A percentile compares a stretch with the other conserved stretches of the same genome.
Conservation (phyloP, 2,888 invertebrate species). For the Noctua fimbriata region DNA sequence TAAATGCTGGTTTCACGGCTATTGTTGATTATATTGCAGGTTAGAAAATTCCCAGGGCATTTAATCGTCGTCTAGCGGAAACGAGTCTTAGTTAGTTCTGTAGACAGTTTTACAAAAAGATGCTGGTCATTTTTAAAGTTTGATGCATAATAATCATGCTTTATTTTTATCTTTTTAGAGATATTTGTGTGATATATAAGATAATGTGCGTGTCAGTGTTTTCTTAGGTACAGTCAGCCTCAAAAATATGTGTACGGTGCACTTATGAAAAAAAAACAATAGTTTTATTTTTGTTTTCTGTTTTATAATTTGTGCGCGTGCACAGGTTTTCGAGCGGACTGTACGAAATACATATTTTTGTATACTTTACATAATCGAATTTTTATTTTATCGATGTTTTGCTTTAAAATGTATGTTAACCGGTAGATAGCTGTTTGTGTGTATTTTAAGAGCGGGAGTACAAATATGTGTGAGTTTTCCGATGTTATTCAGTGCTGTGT, state of each 20-base stretch:
- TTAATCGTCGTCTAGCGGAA: not conserved
- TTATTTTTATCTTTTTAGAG: slow-evolving; percentile 44
- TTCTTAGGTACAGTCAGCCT: slow-evolving; percentile 51
- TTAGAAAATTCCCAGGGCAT: not conserved
- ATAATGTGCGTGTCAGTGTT: slow-evolving; percentile 57
- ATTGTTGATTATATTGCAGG: not conserved
- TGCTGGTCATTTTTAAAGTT: slow-evolving; percentile 74
- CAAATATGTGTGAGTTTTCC: slow-evolving; percentile 60
- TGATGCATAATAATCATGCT: slow-evolving; percentile 49
- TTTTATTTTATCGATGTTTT: slow-evolving; percentile 59
- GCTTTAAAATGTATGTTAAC: slow-evolving; percentile 62
- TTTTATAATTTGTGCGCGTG: slow-evolving; percentile 8
- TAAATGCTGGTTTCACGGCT: not conserved
- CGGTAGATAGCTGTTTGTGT: slow-evolving; percentile 64
- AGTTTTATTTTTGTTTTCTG: not conserved
- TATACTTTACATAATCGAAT: slow-evolving; percentile 63
- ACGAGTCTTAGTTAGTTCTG: slow-evolving; percentile 34
- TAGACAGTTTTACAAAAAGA: slow-evolving; percentile 62
- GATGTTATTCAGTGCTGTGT: slow-evolving; percentile 32
- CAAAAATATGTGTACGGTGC: slow-evolving; percentile 48
- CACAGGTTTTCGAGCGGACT: slow-evolving; percentile 47
- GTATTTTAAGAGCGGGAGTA: slow-evolving; percentile 65
- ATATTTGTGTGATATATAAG: slow-evolving; percentile 57
- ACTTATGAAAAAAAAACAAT: slow-evolving; percentile 4
- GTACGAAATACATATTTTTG: slow-evolving; percentile 61